phyloP scores from a whole-genome alignment of 1,140 invertebrate species.

The Fopius arisanus region DNA sequence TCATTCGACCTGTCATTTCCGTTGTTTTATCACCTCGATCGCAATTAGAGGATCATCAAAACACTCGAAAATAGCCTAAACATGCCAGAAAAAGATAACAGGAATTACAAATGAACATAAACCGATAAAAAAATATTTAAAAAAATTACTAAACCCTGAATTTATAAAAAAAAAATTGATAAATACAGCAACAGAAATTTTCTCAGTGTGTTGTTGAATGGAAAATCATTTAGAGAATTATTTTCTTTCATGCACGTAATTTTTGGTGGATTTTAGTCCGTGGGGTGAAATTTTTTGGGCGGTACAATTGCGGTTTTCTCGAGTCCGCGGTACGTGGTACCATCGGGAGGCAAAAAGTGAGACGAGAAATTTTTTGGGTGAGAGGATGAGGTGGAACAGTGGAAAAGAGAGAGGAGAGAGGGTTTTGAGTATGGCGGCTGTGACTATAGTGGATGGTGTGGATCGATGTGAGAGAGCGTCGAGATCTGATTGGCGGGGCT shows the following conservation, averaged over 20 bases:
- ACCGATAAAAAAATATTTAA: too few relatives aligned
- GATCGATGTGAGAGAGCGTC: slow-evolving; percentile 55
- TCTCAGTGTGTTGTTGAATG: too few relatives aligned
- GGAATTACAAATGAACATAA: too few relatives aligned
- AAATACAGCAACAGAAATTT: too few relatives aligned
- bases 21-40: neutral
- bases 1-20: neutral
- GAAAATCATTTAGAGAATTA: too few relatives aligned
- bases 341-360: neutral
- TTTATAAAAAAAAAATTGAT: too few relatives aligned
- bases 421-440: slow-evolving; percentile 48
- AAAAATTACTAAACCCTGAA: too few relatives aligned
- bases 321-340: neutral
- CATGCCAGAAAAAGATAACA: too few relatives aligned
- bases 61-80: neutral
- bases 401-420: slow-evolving; percentile 15
- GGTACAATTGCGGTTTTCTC: neutral
- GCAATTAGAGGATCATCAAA: neutral
- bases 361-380: slow-evolving; percentile 25
- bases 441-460: slow-evolving; percentile 53
- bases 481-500: slow-evolving; percentile 60
- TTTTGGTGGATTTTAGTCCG: too few relatives aligned
- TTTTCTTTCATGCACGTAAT: too few relatives aligned
- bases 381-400: slow-evolving; percentile 36
- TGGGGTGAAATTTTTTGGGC: neutral